These are phyloP conservation scores for Brenthis ino DNA, from an alignment of 2,888 invertebrate genomes.

Conservation along the genomic window DNA sequence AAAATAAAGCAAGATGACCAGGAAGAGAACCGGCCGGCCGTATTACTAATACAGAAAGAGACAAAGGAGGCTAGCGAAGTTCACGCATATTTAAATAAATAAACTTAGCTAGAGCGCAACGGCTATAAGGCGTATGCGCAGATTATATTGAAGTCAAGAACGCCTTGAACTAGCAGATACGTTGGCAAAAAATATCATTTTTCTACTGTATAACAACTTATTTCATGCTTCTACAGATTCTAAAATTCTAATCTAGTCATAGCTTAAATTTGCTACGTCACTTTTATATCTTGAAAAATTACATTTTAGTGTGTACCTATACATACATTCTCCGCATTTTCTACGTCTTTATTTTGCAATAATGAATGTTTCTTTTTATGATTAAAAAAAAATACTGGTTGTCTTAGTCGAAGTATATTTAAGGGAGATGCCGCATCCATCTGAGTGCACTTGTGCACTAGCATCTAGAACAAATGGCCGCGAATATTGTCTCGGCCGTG, in stretches of 20 bases:
- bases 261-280: too few species aligned
- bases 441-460: constrained; percentile 23
- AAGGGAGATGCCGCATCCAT: constrained; percentile 45
- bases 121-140: constrained; percentile 50
- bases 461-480: constrained; percentile 49
- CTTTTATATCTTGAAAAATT: too few species aligned
- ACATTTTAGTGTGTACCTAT: too few species aligned
- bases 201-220: constrained; percentile 9
- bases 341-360: too few species aligned
- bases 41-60: constrained; percentile 60
- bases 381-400: constrained; percentile 3
- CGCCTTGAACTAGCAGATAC: constrained; percentile 41
- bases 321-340: too few species aligned
- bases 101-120: constrained; percentile 60
- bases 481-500: constrained; percentile 65
- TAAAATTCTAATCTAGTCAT: too few species aligned
- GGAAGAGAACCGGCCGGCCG: constrained; percentile 53
- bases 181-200: constrained; percentile 32
- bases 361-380: too few species aligned
- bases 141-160: constrained; percentile 40
- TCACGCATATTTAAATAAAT: constrained; percentile 77
- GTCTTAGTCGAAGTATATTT: constrained; percentile 6
- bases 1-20: constrained; percentile 52
- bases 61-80: constrained; percentile 69
- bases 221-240: not conserved